Evolutionary conservation across 2,113 vertebrate genomes (phyloP), one percentile per base, ranked within the genome.

Genomic region (Montifringilla adamsi): DNA sequence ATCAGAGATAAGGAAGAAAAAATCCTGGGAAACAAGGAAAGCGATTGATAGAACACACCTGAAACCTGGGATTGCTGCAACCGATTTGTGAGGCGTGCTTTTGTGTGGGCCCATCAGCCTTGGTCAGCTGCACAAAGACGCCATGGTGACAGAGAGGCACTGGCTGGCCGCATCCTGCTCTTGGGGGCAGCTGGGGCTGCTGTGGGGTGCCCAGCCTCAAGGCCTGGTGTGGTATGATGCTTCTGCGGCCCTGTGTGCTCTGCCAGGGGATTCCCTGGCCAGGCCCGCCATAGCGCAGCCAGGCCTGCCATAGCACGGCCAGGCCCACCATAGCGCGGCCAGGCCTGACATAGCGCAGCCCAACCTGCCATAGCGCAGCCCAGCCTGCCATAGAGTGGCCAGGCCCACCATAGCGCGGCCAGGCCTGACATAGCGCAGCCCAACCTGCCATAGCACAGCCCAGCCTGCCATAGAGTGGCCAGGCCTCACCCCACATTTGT

Each of bases 31-130:
- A 58, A 30, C 5, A 7, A 9, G 16, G 15, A 28, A 30, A 62
- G 20, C 0, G 0, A 4, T 5, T 1, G 1, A 6, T 23, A 13
- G 13, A 33, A 9, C 11, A 7, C 6, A 7, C 4, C 9, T 52
- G 30, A 10, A 63, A 83, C 8, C 17, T 2, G 44, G 41, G 14
- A 1, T 24, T 13, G 43, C 50, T 11, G 26, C 13, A 11, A 11
- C 10, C 1, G 3, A 10, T 15, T 33, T 39, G 17, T 24, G 44
- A 69, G 58, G 23, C 2, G 4, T 3, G 18, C 1, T 2, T 62
- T 9, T 10, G 4, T 8, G 23, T 0, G 3, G 27, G 60, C 31
- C 28, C 7, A 0, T 23, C 15, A 7, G 17, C 1, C 33, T 27
- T 3, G 7, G 10, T 2, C 3, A 2, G 31, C 55, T n/a, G 20